Evolutionary conservation across 2,113 vertebrate species (phyloP), one percentile per base, ranked within the genome.

Genomic region (Philantomba maxwellii): DNA sequence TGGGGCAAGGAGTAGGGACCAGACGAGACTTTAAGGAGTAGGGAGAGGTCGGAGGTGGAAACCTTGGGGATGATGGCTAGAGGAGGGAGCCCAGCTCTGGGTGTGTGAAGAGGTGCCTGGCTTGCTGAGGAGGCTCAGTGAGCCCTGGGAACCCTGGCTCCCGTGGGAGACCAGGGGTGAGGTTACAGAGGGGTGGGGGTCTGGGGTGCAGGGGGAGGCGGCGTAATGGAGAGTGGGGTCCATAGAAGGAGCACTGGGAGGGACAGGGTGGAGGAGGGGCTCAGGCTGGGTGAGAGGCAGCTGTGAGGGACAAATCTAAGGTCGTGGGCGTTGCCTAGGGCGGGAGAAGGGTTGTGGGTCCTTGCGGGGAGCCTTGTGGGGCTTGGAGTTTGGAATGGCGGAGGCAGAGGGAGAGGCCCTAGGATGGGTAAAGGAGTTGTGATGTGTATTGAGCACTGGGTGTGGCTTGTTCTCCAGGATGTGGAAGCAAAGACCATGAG

Each of bases 401-500:
- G 62, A 21, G 36, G 11, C 36, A 47, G 51, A 10, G 25, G 13
- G 66, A 88, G 77, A 23, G 49, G 17, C 21, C 15, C 15, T 64
- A 8, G 39, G 33, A 16, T 43, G 66, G 33, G 28, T 25, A 13
- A 9, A 57, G 45, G 28, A 62, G 39, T 6, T 7, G 7, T 30
- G 28, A 26, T 51, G 8, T 17, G 19, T 43, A 43, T 3, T 60
- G 51, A 94, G 25, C 36, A 1, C 43, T 0, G 5, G 13, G 0
- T 9, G 14, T 17, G 89, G 3, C 7, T 86, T 25, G 1, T 1
- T 77, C 30, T 43, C 1, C 66, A 99, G 99, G 99, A 99, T 6
- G 99, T 99, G 78, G 99, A 99, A 94, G 99, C 99, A 1, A 99
- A 99, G 95, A 99, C 99, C 1, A 99, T 99, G 98, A 98, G 99